Base-by-base conservation (phyloP, 1,140 invertebrate species). In the Pectinophora gossypiella region DNA sequence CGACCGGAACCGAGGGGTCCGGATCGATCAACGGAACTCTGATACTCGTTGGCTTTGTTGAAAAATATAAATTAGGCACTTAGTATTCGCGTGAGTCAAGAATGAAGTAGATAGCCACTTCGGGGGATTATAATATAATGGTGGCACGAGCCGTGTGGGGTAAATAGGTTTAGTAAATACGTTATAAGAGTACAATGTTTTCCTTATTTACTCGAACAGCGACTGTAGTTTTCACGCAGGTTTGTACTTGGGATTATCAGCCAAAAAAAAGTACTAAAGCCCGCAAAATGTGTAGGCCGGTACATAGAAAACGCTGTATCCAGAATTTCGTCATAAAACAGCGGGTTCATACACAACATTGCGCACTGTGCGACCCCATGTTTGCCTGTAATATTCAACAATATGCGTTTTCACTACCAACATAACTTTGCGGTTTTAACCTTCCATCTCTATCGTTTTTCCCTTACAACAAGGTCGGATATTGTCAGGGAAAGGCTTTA, bases 11-110 rank as follows among this genome's bases (percentile, higher is more conserved):
- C 53, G 70, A 70, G 72, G 77, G 83, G 75, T 44, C 59, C 61
- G 56, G 61, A 80, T 81, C 80, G 78, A 84, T 82, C 67, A 72
- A 51, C 62, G 65, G 67, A 65, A 72, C 68, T 65, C 62, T 72
- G 68, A 75, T 75, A 61, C 63, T 73, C 64, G 68, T 75, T 71
- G 71, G 67, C 70, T 75, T 82, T 82, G 73, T 82, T 76, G 64
- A 76, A 82, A 85, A 80, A 79, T 77, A 71, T 66, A 72, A 86
- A 86, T 82, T 70, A 79, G 73, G 54, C 58, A 64, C 68, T 82
- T 82, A 85, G 76, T 84, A 85, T 84, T 81, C 78, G 72, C 59
- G 72, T 58, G 61, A 50, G 54, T 64, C 44, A 56, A 45, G 64
- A 53, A 54, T 61, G 46, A 61, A 68, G 63, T 51, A 63, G 61